Percentiles rank a stretch among this genome's conserved stretches.
phyloP scores from a whole-genome alignment of 2,888 invertebrate genomes.

The Amphimallon solstitiale region DNA sequence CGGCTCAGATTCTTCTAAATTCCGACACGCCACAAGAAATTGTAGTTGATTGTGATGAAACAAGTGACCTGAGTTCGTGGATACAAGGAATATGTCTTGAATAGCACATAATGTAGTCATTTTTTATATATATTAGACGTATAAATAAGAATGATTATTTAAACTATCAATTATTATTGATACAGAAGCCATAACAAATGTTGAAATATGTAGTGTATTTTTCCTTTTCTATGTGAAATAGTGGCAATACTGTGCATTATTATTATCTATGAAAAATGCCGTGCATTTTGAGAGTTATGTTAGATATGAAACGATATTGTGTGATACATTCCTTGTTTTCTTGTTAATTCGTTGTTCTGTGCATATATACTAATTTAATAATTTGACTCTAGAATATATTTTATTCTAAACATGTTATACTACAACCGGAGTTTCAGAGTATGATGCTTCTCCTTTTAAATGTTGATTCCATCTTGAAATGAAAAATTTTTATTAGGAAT shows the following conservation, averaged over 20 bases:
- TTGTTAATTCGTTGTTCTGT: background rate
- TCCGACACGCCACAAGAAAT: conserved; percentile 71
- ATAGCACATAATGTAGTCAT: conserved; percentile 56
- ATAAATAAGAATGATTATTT: conserved; percentile 20
- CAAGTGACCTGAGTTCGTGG: conserved; percentile 87
- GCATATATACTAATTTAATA: too few species aligned
- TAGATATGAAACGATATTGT: conserved; percentile 4
- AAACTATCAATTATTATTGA: conserved; percentile 23
- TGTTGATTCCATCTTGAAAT: too few species aligned
- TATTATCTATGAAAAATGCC: conserved; percentile 1
- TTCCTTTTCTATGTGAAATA: conserved; percentile 10
- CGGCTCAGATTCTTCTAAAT: conserved; percentile 77
- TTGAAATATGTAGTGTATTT: conserved; percentile 9
- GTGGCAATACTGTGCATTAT: background rate
- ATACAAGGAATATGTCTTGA: conserved; percentile 87
- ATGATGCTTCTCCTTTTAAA: too few species aligned
- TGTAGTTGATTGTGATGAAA: conserved; percentile 77
- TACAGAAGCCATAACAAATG: conserved; percentile 19
- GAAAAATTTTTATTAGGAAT: too few species aligned
- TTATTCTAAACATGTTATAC: too few species aligned
- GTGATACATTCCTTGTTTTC: conserved; percentile 20
- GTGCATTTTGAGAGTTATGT: conserved; percentile 9
- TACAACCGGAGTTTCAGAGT: too few species aligned
- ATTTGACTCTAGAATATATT: too few species aligned
- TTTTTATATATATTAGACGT: conserved; percentile 10